Evolutionary conservation across 1,140 invertebrate genomes (phyloP), one percentile per base, ranked within the genome.

Genomic region (Panagrolaimus sp.): DNA sequence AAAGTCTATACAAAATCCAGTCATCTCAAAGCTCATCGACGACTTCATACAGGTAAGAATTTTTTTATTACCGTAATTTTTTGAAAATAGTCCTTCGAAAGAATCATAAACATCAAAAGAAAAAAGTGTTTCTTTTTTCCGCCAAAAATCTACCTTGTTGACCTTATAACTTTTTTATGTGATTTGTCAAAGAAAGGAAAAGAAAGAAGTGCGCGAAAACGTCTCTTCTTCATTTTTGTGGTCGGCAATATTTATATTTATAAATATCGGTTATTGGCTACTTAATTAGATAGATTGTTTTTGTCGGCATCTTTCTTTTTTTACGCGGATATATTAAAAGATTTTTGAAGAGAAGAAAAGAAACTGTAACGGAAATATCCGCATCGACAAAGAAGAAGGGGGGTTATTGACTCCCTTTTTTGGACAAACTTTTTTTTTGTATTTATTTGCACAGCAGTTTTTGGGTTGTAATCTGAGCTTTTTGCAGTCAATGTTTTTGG

Each of bases 1-100:
- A 98, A 98, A 87, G 93, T 96, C 48, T 98, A 98, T 86, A 98
- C 94, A 58, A 98, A 98, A 88, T 95, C 92, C 86, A 97, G 94
- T 74, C 95, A 98, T 86, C 87, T 98, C 12, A 98, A 97, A 86
- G 94, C 94, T 67, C 95, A 98, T 87, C 92, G 96, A 85, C 88
- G 95, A 83, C 94, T 96, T 85, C 94, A 98, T 83, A 96, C 94
- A 87, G 94, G 94, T 96, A 88, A 89, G 87, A 38, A 4, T 38
- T 38, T 38, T 38, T 38, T 38, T 75, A 10, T 48, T 44, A 75
- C 28, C 21, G n/a, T 28, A 64, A 26, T 62, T 21, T 69, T 38
- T 67, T 69, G 17, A 32, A 58, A 43, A 45, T 21, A 7, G 9
- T 28, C 46, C 63, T 15, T 55, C 67, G 48, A 28, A 28, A 21